These are phyloP conservation scores for Sinosuthora webbiana DNA, from an alignment of 2,113 vertebrate species.

Conservation along the genomic window DNA sequence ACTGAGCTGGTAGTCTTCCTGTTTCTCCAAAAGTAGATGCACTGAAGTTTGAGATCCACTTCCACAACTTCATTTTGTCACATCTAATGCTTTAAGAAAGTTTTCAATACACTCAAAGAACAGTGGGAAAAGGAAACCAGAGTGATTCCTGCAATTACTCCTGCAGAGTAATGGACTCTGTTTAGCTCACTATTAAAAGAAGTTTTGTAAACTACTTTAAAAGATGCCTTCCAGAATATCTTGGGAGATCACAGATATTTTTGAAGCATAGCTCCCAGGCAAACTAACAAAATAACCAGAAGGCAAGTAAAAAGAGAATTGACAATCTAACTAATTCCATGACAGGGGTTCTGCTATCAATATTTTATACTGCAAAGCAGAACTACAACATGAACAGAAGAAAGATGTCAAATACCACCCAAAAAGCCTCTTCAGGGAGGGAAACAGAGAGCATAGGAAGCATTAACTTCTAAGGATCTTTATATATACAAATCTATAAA, in stretches of 20 bases:
- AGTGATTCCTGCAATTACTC: background rate
- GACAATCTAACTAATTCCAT: background rate
- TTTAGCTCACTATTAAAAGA: background rate
- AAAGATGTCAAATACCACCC: background rate
- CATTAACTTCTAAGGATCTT: background rate
- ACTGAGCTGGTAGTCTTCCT: background rate
- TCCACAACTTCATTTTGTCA: background rate
- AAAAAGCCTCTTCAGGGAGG: background rate
- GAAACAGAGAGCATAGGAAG: background rate
- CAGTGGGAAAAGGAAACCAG: background rate
- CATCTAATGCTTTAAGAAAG: background rate
- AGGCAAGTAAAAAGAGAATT: background rate
- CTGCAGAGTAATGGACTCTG: background rate
- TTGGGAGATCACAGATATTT: background rate
- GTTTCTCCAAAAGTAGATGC: background rate
- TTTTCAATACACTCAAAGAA: background rate
- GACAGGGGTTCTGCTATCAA: background rate
- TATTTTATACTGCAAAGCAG: background rate
- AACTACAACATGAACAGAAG: background rate
- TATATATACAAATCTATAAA: background rate
- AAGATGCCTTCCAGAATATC: background rate
- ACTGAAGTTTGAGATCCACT: background rate
- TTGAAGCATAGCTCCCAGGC: background rate
- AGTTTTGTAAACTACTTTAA: background rate
- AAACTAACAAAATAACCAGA: background rate